phyloP scores from a whole-genome alignment of 92 coral and sea anemone genomes.

The Heteractis magnifica region DNA sequence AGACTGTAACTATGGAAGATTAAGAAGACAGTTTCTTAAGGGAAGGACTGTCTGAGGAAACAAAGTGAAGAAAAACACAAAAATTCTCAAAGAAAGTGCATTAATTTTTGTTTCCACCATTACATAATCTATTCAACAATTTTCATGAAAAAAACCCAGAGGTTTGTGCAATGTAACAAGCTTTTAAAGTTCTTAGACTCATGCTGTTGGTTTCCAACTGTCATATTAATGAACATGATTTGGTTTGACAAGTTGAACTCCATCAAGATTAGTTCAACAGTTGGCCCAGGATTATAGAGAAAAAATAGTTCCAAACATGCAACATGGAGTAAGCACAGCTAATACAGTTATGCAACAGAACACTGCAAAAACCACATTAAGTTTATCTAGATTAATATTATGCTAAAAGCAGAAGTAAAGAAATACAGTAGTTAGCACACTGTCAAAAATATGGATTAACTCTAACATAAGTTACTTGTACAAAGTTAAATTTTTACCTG shows the following conservation, averaged over 20 bases:
- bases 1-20: background rate
- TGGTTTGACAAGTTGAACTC: background rate
- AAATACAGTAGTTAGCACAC: background rate
- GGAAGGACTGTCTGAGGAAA: background rate
- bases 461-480: slow-evolving; percentile 2
- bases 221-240: background rate
- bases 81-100: background rate
- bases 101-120: background rate
- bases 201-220: background rate
- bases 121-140: background rate
- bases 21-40: background rate
- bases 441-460: background rate
- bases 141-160: background rate
- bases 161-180: background rate
- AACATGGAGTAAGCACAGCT: no score
- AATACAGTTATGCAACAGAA: no score
- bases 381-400: background rate
- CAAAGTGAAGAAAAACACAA: background rate
- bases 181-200: background rate
- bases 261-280: background rate
- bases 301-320: background rate
- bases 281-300: background rate
- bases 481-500: background rate
- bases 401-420: background rate
- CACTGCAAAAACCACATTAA: background rate